Base-by-base conservation (phyloP, 2,888 invertebrate genomes). In the Sipunculus nudus region DNA sequence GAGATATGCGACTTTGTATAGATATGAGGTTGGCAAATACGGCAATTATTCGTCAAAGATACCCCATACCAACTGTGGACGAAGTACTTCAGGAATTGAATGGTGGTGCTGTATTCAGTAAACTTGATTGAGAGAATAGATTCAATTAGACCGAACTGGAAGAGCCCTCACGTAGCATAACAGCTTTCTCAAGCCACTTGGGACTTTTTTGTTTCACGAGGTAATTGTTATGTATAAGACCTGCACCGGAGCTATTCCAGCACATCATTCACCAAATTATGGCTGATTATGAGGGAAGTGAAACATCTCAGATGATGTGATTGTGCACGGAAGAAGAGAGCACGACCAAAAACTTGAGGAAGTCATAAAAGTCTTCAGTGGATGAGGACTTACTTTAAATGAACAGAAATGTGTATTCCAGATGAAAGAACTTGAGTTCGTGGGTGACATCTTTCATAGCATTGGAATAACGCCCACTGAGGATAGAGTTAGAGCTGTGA, bases 1-100 rank as follows among this genome's bases (percentile, higher is more conserved):
- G 56, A 0, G 67, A 71, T 19, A 53, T 69, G n/a, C n/a, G n/a
- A n/a, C n/a, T n/a, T n/a, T n/a, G n/a, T n/a, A 8, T 19, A 68
- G 23, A 5, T 71, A 0, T 69, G 70, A 35, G 65, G 16, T 26
- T 32, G 35, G 61, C 70, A 2, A 70, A 70, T 46, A 4, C 39
- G 16, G 65, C 67, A 21, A 52, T 67, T n/a, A 31, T 48, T 4
- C 26, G 67, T 1, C 61, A 64, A 39, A 38, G 61, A 23, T 52
- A 58, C 23, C 62, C 59, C 2, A 50, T 61, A 41, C 61, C 64
- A 26, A 64, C 61, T 10, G 61, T 61, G 3, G 67, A 56, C 16
- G 56, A 59, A 29, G 46, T 26, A 1, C 25, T 59, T 1, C 47
- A 53, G 25, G 57, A 50, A 28, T 29, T 56, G 39, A 46, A 40